These are phyloP conservation scores for Porites rus DNA, from an alignment of 92 coral and sea anemone genomes.

Conservation along the genomic window DNA sequence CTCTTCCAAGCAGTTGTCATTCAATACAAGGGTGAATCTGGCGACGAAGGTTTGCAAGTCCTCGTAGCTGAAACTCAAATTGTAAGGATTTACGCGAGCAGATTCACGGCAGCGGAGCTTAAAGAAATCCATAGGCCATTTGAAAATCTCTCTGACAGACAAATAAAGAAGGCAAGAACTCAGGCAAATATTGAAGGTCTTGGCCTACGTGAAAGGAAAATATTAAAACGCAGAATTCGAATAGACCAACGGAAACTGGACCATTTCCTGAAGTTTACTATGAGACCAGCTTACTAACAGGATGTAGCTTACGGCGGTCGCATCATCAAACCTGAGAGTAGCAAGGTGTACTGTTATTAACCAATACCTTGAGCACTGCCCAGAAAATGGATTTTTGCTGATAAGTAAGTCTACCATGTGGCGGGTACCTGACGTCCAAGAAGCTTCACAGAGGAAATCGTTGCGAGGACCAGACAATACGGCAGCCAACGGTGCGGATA, in stretches of 20 bases:
- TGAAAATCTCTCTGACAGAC: slow-evolving; percentile 62
- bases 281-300: slow-evolving; percentile 44
- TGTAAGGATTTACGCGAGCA: slow-evolving; percentile 61
- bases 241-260: slow-evolving; percentile 52
- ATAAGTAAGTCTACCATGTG: slow-evolving; percentile 65
- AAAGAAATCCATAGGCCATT: slow-evolving; percentile 55
- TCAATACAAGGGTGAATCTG: slow-evolving; percentile 31
- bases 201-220: slow-evolving; percentile 50
- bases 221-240: slow-evolving; percentile 59
- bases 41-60: slow-evolving; percentile 52
- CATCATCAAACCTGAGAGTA: slow-evolving; percentile 62
- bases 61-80: slow-evolving; percentile 64
- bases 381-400: slow-evolving; percentile 51
- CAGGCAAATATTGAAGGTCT: slow-evolving; percentile 45
- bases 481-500: slow-evolving; percentile 66
- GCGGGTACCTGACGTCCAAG: slow-evolving; percentile 68
- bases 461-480: slow-evolving; percentile 77
- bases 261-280: slow-evolving; percentile 62
- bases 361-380: slow-evolving; percentile 61
- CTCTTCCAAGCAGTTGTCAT: slow-evolving; percentile 41
- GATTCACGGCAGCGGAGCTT: slow-evolving; percentile 45
- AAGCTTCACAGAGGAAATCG: slow-evolving; percentile 69
- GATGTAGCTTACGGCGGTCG: slow-evolving; percentile 69
- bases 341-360: slow-evolving; percentile 57
- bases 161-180: slow-evolving; percentile 61